phyloP scores from a whole-genome alignment of 2,113 vertebrate genomes.

The Ciconia boyciana region DNA sequence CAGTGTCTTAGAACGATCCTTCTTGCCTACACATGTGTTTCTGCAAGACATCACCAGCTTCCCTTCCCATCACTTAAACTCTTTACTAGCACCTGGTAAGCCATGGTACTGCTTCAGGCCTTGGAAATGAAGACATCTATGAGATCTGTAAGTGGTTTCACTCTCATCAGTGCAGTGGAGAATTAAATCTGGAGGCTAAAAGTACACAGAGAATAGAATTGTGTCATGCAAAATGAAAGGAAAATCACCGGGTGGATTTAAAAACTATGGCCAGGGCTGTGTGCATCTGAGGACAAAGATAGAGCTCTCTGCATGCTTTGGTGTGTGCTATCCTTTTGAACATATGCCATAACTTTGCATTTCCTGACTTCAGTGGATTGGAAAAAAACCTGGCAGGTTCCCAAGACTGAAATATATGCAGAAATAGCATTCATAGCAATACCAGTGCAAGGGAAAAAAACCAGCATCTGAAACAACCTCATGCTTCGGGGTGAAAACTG shows the following conservation, averaged over 20 bases:
- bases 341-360: background rate
- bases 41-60: background rate
- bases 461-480: background rate
- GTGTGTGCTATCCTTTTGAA: background rate
- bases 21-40: background rate
- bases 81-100: background rate
- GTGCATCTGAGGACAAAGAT: conserved; percentile 1
- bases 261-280: background rate
- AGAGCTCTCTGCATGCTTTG: background rate
- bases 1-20: background rate
- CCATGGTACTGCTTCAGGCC: background rate
- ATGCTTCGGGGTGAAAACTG: background rate
- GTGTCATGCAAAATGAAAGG: background rate
- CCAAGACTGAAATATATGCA: conserved; percentile 24
- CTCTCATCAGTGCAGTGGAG: background rate
- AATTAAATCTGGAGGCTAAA: background rate
- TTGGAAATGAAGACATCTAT: background rate
- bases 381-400: background rate
- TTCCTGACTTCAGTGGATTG: conserved; percentile 14
- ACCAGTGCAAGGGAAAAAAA: background rate
- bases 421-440: conserved; percentile 44
- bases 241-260: background rate
- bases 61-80: background rate
- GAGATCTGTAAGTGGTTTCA: background rate
- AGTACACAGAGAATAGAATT: background rate